Conservation (phyloP, 2,113 vertebrate species). For the Lethenteron camtschaticum region DNA sequence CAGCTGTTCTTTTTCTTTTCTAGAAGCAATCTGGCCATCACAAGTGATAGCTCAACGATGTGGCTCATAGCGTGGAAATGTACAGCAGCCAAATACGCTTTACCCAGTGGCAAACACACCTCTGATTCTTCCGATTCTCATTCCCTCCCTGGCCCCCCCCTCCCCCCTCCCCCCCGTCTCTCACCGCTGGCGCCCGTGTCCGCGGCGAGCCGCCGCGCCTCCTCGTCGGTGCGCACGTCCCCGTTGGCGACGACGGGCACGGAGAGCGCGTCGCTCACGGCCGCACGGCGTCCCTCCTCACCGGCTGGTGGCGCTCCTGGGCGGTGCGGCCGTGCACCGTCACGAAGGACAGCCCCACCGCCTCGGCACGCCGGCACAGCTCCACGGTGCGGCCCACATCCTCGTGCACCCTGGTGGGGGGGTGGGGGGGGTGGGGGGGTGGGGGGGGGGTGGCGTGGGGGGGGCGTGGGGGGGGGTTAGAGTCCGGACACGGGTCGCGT, state of each 20-base stretch:
- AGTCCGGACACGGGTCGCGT: too few species aligned
- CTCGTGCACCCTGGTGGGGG: conserved; percentile 45
- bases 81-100: too few species aligned
- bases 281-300: conserved; percentile 76
- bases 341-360: conserved; percentile 75
- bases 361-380: conserved; percentile 71
- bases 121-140: too few species aligned
- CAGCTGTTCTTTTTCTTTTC: too few species aligned
- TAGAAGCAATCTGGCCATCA: too few species aligned
- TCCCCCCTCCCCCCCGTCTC: background rate
- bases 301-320: conserved; percentile 78
- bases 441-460: too few species aligned
- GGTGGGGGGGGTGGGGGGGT: too few species aligned
- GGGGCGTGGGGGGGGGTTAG: too few species aligned
- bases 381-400: conserved; percentile 63
- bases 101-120: too few species aligned
- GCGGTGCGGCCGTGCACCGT: conserved; percentile 66
- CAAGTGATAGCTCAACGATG: too few species aligned
- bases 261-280: conserved; percentile 58
- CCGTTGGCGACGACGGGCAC: conserved; percentile 78
- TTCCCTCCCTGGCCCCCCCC: too few species aligned
- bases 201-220: conserved; percentile 13
- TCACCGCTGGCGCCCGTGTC: background rate
- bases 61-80: too few species aligned
- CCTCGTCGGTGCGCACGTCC: conserved; percentile 54